Percentiles rank a stretch among this genome's conserved stretches.
phyloP scores from a whole-genome alignment of 2,113 vertebrate genomes.

The Hippocampus barbouri region DNA sequence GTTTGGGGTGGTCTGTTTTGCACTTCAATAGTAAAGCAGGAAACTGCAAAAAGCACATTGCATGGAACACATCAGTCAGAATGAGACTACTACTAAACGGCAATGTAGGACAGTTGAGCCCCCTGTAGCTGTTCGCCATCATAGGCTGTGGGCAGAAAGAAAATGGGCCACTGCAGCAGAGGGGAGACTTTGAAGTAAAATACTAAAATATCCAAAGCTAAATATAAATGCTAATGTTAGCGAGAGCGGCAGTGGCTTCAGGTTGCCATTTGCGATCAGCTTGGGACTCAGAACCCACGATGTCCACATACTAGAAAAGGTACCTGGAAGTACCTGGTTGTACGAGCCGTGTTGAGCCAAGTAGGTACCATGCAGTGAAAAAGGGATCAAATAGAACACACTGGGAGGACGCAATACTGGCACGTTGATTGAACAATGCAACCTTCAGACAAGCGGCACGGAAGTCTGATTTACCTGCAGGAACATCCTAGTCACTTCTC shows the following conservation, averaged over 20 bases:
- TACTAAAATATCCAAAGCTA: not conserved
- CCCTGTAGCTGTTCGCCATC: too few relatives aligned
- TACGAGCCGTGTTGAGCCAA: not conserved
- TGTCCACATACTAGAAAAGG: not conserved
- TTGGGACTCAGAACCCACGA: not conserved
- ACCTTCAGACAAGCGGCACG: conserved; percentile 71
- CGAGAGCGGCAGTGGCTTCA: not conserved
- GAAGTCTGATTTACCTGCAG: conserved; percentile 85
- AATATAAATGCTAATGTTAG: not conserved
- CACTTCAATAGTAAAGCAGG: not conserved
- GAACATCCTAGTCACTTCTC: conserved; percentile 98
- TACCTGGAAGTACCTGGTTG: not conserved
- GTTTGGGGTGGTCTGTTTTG: not conserved
- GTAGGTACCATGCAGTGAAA: not conserved
- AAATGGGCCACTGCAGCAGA: not conserved
- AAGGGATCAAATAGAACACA: conserved; percentile 69
- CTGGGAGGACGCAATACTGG: conserved; percentile 81
- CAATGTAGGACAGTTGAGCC: not conserved
- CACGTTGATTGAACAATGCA: conserved; percentile 82
- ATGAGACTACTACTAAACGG: not conserved
- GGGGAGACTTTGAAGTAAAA: not conserved
- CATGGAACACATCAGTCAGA: not conserved
- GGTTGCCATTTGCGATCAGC: not conserved
- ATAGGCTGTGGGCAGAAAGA: not conserved
- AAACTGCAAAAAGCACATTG: not conserved